Conservation (phyloP, 2,113 vertebrate species). For the Nasalis larvatus region DNA sequence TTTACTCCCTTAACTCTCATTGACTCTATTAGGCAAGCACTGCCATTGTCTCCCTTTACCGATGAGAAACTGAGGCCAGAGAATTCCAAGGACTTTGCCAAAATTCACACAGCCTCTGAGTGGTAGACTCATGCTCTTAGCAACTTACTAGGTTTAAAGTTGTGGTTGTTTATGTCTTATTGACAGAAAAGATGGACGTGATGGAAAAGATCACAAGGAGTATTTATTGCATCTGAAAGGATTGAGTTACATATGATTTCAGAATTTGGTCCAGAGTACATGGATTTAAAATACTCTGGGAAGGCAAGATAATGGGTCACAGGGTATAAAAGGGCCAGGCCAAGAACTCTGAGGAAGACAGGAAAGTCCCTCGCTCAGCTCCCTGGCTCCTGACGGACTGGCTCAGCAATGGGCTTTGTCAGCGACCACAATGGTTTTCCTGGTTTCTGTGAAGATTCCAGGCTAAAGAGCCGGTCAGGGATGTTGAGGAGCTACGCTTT, state of each 20-base stretch:
- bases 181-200: background rate
- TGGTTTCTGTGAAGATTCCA: conserved; percentile 19
- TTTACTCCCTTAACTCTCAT: background rate
- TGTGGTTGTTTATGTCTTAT: background rate
- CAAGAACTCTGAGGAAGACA: background rate
- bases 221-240: background rate
- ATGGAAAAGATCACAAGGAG: background rate
- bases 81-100: background rate
- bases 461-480: background rate
- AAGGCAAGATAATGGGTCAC: background rate
- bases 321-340: background rate
- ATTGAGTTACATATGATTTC: background rate
- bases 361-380: background rate
- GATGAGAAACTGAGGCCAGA: background rate
- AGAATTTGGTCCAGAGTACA: background rate
- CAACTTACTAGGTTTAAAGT: background rate
- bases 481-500: too few species aligned
- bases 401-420: background rate
- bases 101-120: background rate
- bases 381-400: background rate
- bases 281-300: background rate
- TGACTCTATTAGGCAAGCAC: background rate
- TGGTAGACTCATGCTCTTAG: background rate
- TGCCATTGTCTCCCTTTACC: background rate
- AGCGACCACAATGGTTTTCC: background rate